Base-by-base conservation (phyloP, 2,888 invertebrate genomes). In the Drosophila dives region DNA sequence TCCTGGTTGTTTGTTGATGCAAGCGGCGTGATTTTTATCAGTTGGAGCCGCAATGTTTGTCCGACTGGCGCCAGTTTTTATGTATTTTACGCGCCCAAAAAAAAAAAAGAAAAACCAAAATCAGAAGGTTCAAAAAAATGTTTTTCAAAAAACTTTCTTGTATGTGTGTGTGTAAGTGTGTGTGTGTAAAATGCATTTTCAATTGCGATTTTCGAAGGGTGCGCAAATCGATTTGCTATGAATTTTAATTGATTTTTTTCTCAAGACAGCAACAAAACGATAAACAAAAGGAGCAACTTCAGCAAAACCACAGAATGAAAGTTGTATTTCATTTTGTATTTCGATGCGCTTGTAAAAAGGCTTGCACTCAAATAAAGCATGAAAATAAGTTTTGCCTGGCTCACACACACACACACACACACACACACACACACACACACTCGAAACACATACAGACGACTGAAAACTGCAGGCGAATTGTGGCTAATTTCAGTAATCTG, bases 181-280 rank as follows among this genome's bases (percentile, higher is more conserved):
- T 55, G 38, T 65, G 49, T 66, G 72, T 69, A 45, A 81, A 77
- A 63, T 64, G 64, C 69, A 62, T 81, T 78, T 78, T 77, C 81
- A 80, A 80, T 79, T 80, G 75, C 82, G 65, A 65, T 80, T 73
- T 73, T 38, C 68, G 56, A 73, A 78, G 68, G 75, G 82, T 86
- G 81, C 76, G 71, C 83, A 81, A 91, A 91, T 91, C 91, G 87
- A 92, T 92, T 91, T 88, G 92, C 83, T 90, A 91, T 91, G 92
- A 90, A 83, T 90, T 91, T 92, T 91, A 91, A 91, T 91, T 91
- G 92, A 91, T 86, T 86, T 86, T 88, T 72, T 49, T 54, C 29
- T 26, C 67, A 64, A 64, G 83, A 61, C 78, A 81, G 62, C 64
- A 64, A 49, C 59, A 75, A 50, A 56, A 65, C 15, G 0, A 20